Evolutionary conservation across 2,888 invertebrate species (phyloP).

Genomic region (Clusia tigrina): DNA sequence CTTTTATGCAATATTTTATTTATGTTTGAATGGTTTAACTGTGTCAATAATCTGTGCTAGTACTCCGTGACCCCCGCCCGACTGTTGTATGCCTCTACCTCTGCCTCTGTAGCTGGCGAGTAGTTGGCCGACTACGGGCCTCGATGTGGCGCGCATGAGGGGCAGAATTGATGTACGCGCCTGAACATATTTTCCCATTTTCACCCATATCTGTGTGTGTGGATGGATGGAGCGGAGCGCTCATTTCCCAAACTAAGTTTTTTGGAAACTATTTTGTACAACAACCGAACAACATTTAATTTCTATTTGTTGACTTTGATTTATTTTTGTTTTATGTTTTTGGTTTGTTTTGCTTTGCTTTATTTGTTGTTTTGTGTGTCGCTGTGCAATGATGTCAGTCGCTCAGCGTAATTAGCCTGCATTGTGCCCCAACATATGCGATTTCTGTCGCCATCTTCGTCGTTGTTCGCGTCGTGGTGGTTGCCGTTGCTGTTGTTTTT

Average conservation of each 20-base stretch:
- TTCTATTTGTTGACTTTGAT: constrained; percentile 13
- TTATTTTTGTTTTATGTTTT: constrained; percentile 30
- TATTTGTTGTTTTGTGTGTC: constrained; percentile 9
- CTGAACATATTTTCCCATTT: background rate
- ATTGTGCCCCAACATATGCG: constrained; percentile 24
- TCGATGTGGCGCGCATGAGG: no score
- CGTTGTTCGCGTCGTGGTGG: no score
- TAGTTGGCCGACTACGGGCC: no score
- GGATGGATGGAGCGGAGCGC: no score
- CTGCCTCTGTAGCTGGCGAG: no score
- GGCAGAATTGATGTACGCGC: background rate
- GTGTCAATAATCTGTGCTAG: constrained; percentile 8
- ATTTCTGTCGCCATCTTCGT: background rate
- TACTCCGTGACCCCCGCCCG: no score
- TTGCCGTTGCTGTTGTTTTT: no score
- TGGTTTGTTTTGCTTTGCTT: constrained; percentile 23
- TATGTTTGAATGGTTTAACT: no score
- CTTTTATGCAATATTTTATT: no score
- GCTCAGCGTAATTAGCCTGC: no score
- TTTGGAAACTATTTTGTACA: background rate
- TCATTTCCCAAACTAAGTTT: background rate
- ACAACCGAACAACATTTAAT: constrained; percentile 1
- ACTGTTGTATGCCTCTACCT: no score
- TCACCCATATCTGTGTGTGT: background rate
- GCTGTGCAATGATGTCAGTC: constrained; percentile 2